Base-by-base conservation (phyloP, 2,888 invertebrate genomes). In the Stratiomys singularior region DNA sequence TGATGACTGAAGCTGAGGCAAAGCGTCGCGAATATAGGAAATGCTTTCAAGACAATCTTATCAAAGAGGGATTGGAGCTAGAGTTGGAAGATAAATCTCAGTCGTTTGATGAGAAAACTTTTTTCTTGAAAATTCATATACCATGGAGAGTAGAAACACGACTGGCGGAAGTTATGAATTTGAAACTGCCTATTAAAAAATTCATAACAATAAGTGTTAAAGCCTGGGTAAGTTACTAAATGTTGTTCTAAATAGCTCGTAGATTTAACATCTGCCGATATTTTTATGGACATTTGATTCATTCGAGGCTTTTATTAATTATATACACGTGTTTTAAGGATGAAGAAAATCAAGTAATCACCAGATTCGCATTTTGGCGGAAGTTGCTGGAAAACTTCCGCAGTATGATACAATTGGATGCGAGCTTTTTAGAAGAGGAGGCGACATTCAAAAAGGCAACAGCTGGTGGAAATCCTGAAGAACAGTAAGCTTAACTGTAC, bases 61-160 rank as follows among this genome's bases (percentile, higher is more conserved):
- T 92, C 3, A 93, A 92, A 81, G 95, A 96, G 86, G 96, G 96
- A 0, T 85, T 97, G 28, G 94, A 96, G 84, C 84, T 97, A 21
- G 97, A 97, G 83, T 84, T 94, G 44, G 96, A 96, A 83, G 92
- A 94, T 81, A 95, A 94, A 85, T 92, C 93, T 82, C 90, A 93
- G 60, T 93, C 95, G 0, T 95, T 93, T 84, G 95, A 96, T 83
- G 94, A 94, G 66, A 95, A 93, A 86, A 96, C 96, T 0, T 94
- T 92, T 89, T 97, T 96, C 83, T 87, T 97, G 0, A 97, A 97
- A 87, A 90, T 97, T 21, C 96, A 97, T 86, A 91, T 96, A 78
- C 96, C 97, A 0, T 96, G 96, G 96, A 93, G 94, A 83, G 92
- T 96, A 1, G 93, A 96, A 84, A 91, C 93, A 80, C 90, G 95